A percentile compares a stretch with the other conserved stretches of the same genome.
Conservation (phyloP, 2,797 vertebrate genomes). For the Tauraco hartlaubi region DNA sequence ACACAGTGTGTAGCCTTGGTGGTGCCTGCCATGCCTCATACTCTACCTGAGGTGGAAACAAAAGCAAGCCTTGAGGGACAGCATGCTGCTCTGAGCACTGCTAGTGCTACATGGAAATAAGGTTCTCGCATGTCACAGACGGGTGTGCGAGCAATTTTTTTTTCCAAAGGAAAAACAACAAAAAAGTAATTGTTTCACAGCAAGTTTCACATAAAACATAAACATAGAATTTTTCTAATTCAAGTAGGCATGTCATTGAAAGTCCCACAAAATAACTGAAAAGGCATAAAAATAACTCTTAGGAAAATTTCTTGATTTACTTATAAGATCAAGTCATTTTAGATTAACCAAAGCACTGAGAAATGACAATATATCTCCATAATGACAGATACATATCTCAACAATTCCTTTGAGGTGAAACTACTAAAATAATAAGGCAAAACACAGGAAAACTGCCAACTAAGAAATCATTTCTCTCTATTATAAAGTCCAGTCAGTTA, state of each 20-base stretch:
- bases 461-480: neutral
- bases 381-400: neutral
- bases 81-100: neutral
- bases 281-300: neutral
- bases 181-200: neutral
- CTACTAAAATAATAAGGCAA: neutral
- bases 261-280: neutral
- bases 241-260: neutral
- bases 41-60: neutral
- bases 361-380: neutral
- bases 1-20: neutral
- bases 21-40: neutral
- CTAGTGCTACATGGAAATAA: neutral
- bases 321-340: neutral
- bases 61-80: neutral
- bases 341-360: neutral
- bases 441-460: neutral
- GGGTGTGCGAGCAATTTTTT: neutral
- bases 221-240: neutral
- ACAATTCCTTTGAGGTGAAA: neutral
- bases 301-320: neutral
- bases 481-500: neutral
- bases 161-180: neutral
- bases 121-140: fast-evolving
- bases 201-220: neutral